These are phyloP conservation scores for Calidris pugnax DNA, from an alignment of 2,113 vertebrate species.

Conservation along the genomic window DNA sequence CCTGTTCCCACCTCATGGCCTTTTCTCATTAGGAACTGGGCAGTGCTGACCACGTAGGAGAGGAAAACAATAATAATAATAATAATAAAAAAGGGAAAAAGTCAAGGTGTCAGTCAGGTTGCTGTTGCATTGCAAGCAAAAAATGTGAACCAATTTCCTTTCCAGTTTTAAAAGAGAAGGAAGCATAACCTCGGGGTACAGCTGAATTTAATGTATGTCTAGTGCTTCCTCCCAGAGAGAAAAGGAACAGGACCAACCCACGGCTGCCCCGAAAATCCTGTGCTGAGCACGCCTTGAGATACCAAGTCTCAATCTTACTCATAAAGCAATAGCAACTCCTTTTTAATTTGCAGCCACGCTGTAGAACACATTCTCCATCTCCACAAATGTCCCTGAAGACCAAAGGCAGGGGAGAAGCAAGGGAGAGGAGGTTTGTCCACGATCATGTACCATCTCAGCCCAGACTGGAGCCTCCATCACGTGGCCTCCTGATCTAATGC, in stretches of 20 bases:
- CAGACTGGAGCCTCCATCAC: not conserved
- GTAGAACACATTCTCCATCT: not conserved
- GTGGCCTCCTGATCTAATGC: not conserved
- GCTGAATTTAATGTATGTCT: not conserved
- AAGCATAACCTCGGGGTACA: not conserved
- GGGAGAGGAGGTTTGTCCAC: not conserved
- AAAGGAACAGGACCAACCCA: not conserved
- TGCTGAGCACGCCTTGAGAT: not conserved
- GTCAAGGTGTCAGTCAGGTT: not conserved
- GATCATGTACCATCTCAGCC: not conserved
- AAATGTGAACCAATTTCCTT: not conserved
- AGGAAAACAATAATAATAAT: too few relatives aligned
- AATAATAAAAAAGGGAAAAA: not conserved
- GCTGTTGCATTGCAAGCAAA: not conserved
- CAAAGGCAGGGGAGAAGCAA: not conserved
- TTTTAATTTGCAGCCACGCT: not conserved
- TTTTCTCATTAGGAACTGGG: too few relatives aligned
- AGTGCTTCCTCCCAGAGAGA: not conserved
- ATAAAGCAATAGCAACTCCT: not conserved
- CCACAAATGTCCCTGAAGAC: not conserved
- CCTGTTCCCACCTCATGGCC: not conserved
- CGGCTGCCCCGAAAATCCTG: not conserved
- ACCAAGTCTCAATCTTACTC: not conserved
- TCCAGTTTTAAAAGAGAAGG: not conserved
- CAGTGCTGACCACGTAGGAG: too few relatives aligned